Percentiles rank a stretch among this genome's conserved stretches.
Evolutionary conservation across 2,888 invertebrate species (phyloP).

Genomic region (Actias luna): DNA sequence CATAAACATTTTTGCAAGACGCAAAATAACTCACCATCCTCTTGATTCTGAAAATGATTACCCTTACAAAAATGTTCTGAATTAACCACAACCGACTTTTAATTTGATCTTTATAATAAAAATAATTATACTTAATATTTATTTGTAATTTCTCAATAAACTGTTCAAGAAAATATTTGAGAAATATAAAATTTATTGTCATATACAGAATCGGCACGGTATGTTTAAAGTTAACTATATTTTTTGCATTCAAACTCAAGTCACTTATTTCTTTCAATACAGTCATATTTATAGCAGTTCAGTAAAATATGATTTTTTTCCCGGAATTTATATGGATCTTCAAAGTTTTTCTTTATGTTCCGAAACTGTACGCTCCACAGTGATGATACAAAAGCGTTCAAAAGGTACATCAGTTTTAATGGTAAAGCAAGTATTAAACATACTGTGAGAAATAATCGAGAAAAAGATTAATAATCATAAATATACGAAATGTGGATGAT

Average conservation of each 20-base stretch:
- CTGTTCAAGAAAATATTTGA: background rate
- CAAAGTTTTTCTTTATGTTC: constrained; percentile 61
- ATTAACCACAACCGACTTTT: constrained; percentile 54
- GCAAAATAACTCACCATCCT: constrained; percentile 74
- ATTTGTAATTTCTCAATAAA: background rate
- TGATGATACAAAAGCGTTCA: constrained; percentile 65
- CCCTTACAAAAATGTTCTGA: constrained; percentile 69
- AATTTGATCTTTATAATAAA: background rate
- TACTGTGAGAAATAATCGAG: constrained; percentile 53
- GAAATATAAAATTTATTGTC: constrained; percentile 5
- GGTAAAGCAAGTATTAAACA: constrained; percentile 68
- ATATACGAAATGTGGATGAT: constrained; percentile 68
- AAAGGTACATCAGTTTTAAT: constrained; percentile 49
- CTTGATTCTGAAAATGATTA: constrained; percentile 71
- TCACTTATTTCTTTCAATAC: constrained; percentile 19
- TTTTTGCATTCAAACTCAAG: constrained; percentile 17
- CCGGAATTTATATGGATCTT: constrained; percentile 70
- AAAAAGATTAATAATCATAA: constrained; percentile 17
- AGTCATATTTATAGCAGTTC: constrained; percentile 63
- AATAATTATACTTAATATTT: background rate
- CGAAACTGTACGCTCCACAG: constrained; percentile 50
- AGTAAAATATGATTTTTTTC: constrained; percentile 61
- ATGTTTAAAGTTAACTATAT: constrained; percentile 53
- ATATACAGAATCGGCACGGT: constrained; percentile 33
- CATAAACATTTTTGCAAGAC: constrained; percentile 70